phyloP scores from a whole-genome alignment of 2,113 vertebrate genomes.

The Capreolus pygargus region DNA sequence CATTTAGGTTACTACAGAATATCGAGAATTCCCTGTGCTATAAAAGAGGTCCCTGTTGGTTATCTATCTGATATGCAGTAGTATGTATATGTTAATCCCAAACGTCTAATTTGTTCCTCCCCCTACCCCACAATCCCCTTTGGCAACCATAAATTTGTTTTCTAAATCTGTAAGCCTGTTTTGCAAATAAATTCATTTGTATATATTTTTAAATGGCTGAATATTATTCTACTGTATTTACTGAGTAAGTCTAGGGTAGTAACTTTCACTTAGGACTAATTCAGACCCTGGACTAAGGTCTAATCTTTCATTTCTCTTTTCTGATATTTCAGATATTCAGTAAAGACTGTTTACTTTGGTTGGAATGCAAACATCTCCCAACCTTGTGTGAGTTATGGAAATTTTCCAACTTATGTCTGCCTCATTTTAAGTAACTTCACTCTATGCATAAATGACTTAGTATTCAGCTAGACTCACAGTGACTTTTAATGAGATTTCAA shows the following conservation, averaged over 20 bases:
- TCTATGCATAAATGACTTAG: neutral
- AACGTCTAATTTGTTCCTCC: neutral
- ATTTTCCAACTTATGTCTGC: neutral
- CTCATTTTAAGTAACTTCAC: neutral
- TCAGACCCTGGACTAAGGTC: neutral
- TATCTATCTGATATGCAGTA: neutral
- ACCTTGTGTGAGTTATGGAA: neutral
- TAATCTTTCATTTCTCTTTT: neutral
- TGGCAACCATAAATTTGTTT: neutral
- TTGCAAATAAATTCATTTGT: neutral
- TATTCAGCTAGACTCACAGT: neutral
- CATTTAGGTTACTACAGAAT: neutral
- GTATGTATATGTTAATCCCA: neutral
- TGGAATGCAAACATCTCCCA: neutral
- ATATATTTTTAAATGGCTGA: neutral
- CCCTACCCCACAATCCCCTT: neutral
- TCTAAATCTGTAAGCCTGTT: neutral
- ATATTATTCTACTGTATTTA: neutral
- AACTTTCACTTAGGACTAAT: neutral
- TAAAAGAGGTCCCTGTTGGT: neutral
- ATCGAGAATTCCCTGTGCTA: neutral
- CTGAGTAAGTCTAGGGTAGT: neutral
- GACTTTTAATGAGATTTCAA: neutral
- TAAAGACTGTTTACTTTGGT: neutral
- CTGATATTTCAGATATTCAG: neutral